Conservation (phyloP, 2,888 invertebrate genomes). For the Acrobasis repandana region DNA sequence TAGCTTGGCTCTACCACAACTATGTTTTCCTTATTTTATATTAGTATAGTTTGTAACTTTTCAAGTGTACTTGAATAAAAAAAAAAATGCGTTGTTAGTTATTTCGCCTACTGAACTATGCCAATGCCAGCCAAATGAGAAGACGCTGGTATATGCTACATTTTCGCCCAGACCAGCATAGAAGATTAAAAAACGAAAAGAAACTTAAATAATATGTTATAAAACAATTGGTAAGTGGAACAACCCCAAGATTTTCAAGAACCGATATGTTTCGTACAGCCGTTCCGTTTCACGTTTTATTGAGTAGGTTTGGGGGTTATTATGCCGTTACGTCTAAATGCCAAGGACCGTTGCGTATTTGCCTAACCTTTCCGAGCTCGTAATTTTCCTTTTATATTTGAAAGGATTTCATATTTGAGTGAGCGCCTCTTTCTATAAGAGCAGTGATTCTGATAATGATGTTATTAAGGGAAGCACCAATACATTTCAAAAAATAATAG, state of each 20-base stretch:
- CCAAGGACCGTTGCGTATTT: slow-evolving; percentile 47
- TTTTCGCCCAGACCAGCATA: too few relatives aligned
- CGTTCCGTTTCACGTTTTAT: slow-evolving; percentile 17
- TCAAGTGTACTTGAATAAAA: too few relatives aligned
- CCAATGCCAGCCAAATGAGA: too few relatives aligned
- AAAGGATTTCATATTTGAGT: slow-evolving; percentile 22
- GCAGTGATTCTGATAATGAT: not conserved
- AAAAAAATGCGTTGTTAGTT: too few relatives aligned
- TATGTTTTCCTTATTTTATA: too few relatives aligned
- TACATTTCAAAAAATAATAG: not conserved
- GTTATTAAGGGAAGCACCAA: not conserved
- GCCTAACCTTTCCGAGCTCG: slow-evolving; percentile 39
- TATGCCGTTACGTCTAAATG: slow-evolving; percentile 49
- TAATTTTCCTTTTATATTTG: slow-evolving; percentile 33
- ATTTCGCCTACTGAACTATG: too few relatives aligned
- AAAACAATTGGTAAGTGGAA: not conserved
- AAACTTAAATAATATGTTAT: not conserved
- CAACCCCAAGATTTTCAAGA: not conserved
- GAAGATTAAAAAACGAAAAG: not conserved
- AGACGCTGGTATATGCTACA: too few relatives aligned
- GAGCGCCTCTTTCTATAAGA: not conserved
- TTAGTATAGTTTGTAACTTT: too few relatives aligned
- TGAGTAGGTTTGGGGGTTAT: slow-evolving; percentile 29
- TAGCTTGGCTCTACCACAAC: too few relatives aligned
- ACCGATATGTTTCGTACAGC: slow-evolving; percentile 9